phyloP scores from a whole-genome alignment of 2,113 vertebrate species.

The Xenotilapia leptura region DNA sequence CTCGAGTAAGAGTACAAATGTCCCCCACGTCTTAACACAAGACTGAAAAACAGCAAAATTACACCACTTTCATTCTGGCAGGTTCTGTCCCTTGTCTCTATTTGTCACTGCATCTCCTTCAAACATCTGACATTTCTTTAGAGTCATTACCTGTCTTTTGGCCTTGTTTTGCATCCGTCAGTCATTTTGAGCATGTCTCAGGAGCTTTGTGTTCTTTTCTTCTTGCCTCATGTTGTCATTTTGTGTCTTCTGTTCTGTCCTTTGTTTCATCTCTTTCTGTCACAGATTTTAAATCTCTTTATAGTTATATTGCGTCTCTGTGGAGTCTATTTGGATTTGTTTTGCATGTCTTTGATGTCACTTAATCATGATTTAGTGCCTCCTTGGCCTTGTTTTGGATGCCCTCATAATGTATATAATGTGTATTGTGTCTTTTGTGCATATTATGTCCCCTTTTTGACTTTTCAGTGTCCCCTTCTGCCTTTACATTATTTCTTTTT shows the following conservation, averaged over 20 bases:
- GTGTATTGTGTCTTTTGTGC: not conserved
- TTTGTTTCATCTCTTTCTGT: not conserved
- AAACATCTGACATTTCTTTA: not conserved
- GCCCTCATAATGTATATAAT: not conserved
- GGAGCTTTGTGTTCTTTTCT: not conserved
- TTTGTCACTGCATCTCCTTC: not conserved
- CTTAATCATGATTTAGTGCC: not conserved
- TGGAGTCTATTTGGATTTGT: not conserved
- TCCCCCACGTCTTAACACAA: not conserved
- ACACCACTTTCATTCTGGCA: not conserved
- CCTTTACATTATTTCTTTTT: not conserved
- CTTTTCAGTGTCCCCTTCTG: not conserved
- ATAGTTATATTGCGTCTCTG: not conserved
- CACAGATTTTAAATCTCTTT: not conserved
- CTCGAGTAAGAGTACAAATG: not conserved
- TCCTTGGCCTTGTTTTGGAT: not conserved
- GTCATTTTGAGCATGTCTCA: not conserved
- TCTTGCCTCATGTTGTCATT: not conserved
- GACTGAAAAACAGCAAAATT: not conserved
- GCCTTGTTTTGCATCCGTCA: not conserved
- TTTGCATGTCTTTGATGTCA: not conserved
- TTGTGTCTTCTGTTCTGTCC: not conserved
- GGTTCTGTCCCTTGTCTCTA: not conserved
- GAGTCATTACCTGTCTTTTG: not conserved
- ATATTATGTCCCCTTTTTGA: not conserved